These are phyloP conservation scores for Uloborus diversus DNA, from an alignment of 1,140 invertebrate genomes.

Conservation along the genomic window DNA sequence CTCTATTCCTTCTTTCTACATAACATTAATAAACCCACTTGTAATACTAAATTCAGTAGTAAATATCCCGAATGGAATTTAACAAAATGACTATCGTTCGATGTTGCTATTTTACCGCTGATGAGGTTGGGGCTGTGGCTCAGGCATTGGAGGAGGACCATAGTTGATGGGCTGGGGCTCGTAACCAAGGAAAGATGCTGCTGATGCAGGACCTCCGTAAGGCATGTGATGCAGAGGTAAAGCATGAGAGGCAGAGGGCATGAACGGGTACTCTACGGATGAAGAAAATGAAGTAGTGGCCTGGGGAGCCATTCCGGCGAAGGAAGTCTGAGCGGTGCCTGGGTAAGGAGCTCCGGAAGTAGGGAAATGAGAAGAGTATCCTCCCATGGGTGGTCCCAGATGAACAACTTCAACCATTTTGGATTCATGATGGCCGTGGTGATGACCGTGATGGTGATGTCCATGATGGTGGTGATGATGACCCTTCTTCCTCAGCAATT, in stretches of 20 bases:
- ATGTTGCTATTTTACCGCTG: too few species aligned
- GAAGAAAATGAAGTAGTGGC: constrained; percentile 18
- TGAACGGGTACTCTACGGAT: constrained; percentile 23
- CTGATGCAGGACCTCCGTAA: background rate
- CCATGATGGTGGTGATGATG: constrained; percentile 39
- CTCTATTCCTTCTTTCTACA: too few species aligned
- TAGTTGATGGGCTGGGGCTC: constrained; percentile 27
- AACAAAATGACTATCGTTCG: too few species aligned
- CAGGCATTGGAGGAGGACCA: background rate
- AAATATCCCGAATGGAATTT: too few species aligned
- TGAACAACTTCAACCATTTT: background rate
- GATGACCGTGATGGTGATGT: background rate
- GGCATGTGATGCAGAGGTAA: constrained; percentile 9
- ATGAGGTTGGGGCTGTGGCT: background rate
- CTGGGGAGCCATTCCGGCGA: background rate
- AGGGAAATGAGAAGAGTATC: background rate
- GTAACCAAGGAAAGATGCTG: constrained; percentile 17
- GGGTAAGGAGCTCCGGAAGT: background rate
- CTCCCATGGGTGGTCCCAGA: background rate
- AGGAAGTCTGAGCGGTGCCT: background rate
- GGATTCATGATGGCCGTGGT: background rate
- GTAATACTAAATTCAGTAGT: too few species aligned
- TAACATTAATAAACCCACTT: too few species aligned
- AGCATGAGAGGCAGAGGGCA: constrained; percentile 3
- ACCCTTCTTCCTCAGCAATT: constrained; percentile 28